Percentiles rank a stretch among this genome's conserved stretches.
Evolutionary conservation across 1,140 invertebrate genomes (phyloP).

Genomic region (Andricus grossulariae): DNA sequence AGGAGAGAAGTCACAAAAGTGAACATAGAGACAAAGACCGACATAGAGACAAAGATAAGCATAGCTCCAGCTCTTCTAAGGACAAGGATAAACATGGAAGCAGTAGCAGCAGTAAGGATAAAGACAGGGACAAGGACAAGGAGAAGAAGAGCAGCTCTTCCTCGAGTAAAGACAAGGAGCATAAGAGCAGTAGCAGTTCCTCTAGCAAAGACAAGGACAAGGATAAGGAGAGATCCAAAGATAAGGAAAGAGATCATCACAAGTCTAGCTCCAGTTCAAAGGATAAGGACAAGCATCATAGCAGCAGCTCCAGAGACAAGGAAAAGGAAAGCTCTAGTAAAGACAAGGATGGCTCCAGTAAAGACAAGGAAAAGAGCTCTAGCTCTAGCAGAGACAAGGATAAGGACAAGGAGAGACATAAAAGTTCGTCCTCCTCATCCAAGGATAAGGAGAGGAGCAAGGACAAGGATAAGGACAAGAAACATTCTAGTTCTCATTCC

Average conservation of each 20-base stretch:
- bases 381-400: conserved; percentile 77
- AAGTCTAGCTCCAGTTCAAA: conserved; percentile 71
- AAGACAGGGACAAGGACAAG: conserved; percentile 58
- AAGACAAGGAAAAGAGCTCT: conserved; percentile 76
- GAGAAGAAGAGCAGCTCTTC: conserved; percentile 69
- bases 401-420: conserved; percentile 70
- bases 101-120: conserved; percentile 54
- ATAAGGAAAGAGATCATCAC: conserved; percentile 68
- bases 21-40: conserved; percentile 69
- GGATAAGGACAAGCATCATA: conserved; percentile 68
- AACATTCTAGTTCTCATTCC: conserved; percentile 53
- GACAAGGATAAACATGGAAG: conserved; percentile 71
- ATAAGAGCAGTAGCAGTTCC: conserved; percentile 79
- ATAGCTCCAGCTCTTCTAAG: conserved; percentile 67
- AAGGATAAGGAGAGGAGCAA: conserved; percentile 75
- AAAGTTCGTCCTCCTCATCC: conserved; percentile 64
- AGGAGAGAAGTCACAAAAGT: conserved; percentile 70
- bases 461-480: conserved; percentile 55
- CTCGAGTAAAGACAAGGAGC: conserved; percentile 78
- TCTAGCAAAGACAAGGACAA: conserved; percentile 79
- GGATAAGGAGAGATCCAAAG: conserved; percentile 67
- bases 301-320: conserved; percentile 48
- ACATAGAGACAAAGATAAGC: conserved; percentile 63
- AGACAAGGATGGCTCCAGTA: conserved; percentile 73
- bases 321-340: conserved; percentile 70